Base-by-base conservation (phyloP, 2,113 vertebrate genomes). In the Orthochromis indermauri region DNA sequence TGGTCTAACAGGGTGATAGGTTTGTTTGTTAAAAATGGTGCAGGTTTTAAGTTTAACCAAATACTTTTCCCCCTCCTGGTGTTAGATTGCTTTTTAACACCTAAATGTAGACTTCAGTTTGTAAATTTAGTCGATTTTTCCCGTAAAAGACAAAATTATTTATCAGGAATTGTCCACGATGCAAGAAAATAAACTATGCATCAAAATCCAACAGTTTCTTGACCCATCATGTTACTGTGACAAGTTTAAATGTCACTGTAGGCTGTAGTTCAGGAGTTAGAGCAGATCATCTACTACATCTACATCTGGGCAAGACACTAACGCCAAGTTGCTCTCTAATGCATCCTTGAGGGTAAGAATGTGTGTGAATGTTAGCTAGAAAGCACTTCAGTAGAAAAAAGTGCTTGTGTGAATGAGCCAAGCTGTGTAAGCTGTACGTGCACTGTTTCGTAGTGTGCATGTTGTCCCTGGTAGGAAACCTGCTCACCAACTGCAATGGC, bases 401-500 rank as follows among this genome's bases (percentile, higher is more conserved):
- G 31, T 66, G 17, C 6, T 63, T 33, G 59, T 63, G 61, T 66
- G 33, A 66, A 66, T 66, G 61, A 66, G 10, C 19, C 3, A 0
- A 5, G 61, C 61, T 37, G 61, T 66, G 31, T 66, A 37, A 66
- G 61, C 61, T 37, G 61, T 66, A 66, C 4, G 10, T 66, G 31
- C 61, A 33, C 33, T 28, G 12, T 45, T 24, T 6, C 2, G 1
- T 12, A 31, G 37, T 19, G 76, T 21, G 28, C 83, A 45, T 40
- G 40, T 49, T 17, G 51, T 40, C 40, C 12, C 28, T 37, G 10
- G n/a, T 61, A 45, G 45, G 51, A 88, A 89, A 87, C 86, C 92
- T 90, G 81, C 92, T 94, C 92, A 96, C 90, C 93, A 95, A 89
- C 33, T 83, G 40, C 86, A 81, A 84, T 90, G 85, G 86, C 86